Conservation (phyloP, 2,113 vertebrate species). For the Cyprinodon tularosa region DNA sequence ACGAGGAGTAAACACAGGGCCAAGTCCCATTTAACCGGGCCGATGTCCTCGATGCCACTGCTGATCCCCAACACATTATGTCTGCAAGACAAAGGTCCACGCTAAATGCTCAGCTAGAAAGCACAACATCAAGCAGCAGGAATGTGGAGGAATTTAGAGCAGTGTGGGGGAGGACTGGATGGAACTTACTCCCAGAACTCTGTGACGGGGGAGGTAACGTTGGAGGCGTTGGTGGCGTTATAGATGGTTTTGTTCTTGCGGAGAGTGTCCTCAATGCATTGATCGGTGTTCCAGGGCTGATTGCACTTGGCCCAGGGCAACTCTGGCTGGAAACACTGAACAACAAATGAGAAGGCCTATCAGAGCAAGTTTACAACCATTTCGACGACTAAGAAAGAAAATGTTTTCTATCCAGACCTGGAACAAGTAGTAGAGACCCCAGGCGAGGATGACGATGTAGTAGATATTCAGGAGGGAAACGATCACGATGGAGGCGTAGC, state of each 20-base stretch:
- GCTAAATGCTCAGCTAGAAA: not conserved
- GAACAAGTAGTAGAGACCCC: slow-evolving; percentile 97
- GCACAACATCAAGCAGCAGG: not conserved
- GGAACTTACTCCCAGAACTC: slow-evolving; percentile 98
- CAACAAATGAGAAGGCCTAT: not conserved
- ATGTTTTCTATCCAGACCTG: slow-evolving; percentile 58
- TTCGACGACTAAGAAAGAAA: not conserved
- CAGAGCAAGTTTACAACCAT: not conserved
- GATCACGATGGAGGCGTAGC: slow-evolving; percentile 97
- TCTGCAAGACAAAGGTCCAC: slow-evolving; percentile 67
- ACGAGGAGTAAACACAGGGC: slow-evolving; percentile 92
- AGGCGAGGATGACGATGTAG: slow-evolving; percentile 98
- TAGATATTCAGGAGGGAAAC: slow-evolving; percentile 97
- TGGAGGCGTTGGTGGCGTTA: slow-evolving; percentile 80
- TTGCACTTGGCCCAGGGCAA: slow-evolving; percentile 96
- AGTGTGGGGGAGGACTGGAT: slow-evolving; percentile 5
- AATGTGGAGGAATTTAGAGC: not conserved
- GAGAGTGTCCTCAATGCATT: slow-evolving; percentile 91
- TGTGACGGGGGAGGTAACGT: slow-evolving; percentile 95
- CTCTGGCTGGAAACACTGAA: slow-evolving; percentile 89
- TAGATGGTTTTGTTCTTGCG: slow-evolving; percentile 89
- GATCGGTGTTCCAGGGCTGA: slow-evolving; percentile 90
- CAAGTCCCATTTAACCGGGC: slow-evolving; percentile 93
- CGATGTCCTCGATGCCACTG: slow-evolving; percentile 87
- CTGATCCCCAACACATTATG: slow-evolving; percentile 92